These are phyloP conservation scores for Melanerpes aurifrons DNA, from an alignment of 2,113 vertebrate species.

Conservation along the genomic window DNA sequence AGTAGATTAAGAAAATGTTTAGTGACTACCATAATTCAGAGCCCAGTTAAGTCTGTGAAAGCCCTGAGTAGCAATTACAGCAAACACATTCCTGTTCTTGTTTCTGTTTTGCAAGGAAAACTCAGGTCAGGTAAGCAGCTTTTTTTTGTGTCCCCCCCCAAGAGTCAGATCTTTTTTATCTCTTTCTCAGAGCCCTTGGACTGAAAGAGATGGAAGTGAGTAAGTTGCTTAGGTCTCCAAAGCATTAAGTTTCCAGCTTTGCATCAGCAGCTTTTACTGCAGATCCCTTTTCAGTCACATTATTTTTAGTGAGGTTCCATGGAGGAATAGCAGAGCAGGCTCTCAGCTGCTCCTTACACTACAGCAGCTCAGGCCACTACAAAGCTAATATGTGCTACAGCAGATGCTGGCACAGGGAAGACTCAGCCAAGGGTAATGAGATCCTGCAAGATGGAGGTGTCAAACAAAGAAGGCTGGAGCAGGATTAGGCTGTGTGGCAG, in stretches of 20 bases:
- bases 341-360: background rate
- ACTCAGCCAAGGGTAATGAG: background rate
- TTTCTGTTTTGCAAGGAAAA: background rate
- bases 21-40: background rate
- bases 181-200: background rate
- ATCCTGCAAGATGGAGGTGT: background rate
- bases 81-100: background rate
- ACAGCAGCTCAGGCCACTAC: background rate
- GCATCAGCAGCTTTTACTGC: background rate
- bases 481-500: background rate
- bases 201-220: background rate
- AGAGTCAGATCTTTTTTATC: background rate
- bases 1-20: slow-evolving; percentile 1
- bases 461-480: background rate
- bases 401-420: background rate
- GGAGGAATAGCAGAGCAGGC: background rate
- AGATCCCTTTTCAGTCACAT: background rate
- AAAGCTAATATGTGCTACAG: background rate
- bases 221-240: background rate
- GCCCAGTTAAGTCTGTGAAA: background rate
- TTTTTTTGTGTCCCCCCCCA: background rate
- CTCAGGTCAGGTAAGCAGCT: background rate
- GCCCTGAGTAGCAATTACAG: background rate
- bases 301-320: background rate
- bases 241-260: background rate